Conservation (phyloP, 2,888 invertebrate genomes). For the Thelaira solivaga region DNA sequence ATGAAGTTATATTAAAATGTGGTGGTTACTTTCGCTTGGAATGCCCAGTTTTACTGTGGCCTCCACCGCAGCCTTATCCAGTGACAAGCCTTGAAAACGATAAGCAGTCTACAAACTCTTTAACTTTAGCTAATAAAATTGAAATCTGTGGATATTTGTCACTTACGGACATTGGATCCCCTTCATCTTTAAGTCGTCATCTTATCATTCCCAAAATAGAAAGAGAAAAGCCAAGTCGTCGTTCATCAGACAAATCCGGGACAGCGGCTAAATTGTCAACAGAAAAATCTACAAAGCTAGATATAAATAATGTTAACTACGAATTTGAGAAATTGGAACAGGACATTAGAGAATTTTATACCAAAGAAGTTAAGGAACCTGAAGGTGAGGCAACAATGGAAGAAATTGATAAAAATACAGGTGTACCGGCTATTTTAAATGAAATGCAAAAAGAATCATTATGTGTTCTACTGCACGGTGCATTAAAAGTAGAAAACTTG, state of each 20-base stretch:
- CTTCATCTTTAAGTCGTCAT: conserved; percentile 93
- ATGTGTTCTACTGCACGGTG: conserved; percentile 95
- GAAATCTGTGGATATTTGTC: conserved; percentile 92
- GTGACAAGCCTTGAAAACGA: conserved; percentile 11
- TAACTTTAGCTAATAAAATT: conserved; percentile 82
- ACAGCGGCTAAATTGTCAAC: conserved; percentile 77
- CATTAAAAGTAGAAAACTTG: conserved; percentile 93
- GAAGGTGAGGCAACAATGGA: conserved; percentile 66
- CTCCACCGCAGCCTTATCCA: conserved; percentile 80
- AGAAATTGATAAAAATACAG: conserved; percentile 41
- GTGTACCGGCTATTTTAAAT: neutral
- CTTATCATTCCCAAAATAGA: conserved; percentile 87
- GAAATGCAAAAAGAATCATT: conserved; percentile 84
- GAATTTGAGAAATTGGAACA: conserved; percentile 75
- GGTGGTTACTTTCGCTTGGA: conserved; percentile 82
- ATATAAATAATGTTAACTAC: conserved; percentile 68
- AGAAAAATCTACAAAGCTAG: conserved; percentile 69
- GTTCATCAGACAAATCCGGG: conserved; percentile 68
- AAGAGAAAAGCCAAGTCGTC: conserved; percentile 76
- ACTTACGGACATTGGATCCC: conserved; percentile 93
- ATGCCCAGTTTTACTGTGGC: conserved; percentile 85
- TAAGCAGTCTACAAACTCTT: conserved; percentile 5
- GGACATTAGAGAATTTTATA: conserved; percentile 75
- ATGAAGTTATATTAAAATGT: conserved; percentile 84
- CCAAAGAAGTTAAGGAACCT: conserved; percentile 68